Evolutionary conservation across 2,797 vertebrate genomes (phyloP), one percentile per base, ranked within the genome.

Genomic region (Hoplostethus mediterraneus): DNA sequence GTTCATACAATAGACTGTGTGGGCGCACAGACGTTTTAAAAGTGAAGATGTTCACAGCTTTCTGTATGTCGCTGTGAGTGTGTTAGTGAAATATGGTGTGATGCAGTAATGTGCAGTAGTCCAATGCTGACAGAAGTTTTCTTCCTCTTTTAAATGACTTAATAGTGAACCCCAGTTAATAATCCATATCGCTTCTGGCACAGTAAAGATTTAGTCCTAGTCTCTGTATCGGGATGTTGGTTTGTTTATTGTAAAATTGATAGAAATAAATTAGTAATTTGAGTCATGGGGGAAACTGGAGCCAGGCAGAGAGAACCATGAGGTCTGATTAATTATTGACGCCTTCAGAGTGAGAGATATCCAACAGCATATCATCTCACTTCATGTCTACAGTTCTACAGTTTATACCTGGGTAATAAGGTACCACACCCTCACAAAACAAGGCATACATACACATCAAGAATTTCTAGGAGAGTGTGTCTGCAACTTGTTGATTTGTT

Each of bases 1-100:
- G 56, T 28, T 48, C 48, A 52, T 60, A 84, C 45, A 49, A 62
- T 51, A 9, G 2, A 14, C 62, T 56, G 54, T 8, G 25, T 14
- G 14, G 14, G 33, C 1, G 5, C 9, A n/a, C 33, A 5, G 33
- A 6, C 33, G 28, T 28, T 28, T 28, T 28, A 28, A 28, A 36
- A 36, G 33, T 36, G 5, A 36, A 7, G 33, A 36, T 36, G 14
- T 55, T 33, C 5, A 51, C 48, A 3, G n/a, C 6, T 25, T 11
- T 11, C 12, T 28, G 4, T 44, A 3, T 44, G 4, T 44, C 11
- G 13, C 11, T 13, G 11, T 44, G 51, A 12, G 3, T 52, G 21
- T 8, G 36, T 54, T 40, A 40, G 42, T n/a, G n/a, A n/a, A 31
- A 48, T 3, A 4, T 42, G 12, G 2, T 13, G 12, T 44, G 4